These are phyloP conservation scores for Dromius quadrimaculatus DNA, from an alignment of 2,888 invertebrate species.

Conservation along the genomic window DNA sequence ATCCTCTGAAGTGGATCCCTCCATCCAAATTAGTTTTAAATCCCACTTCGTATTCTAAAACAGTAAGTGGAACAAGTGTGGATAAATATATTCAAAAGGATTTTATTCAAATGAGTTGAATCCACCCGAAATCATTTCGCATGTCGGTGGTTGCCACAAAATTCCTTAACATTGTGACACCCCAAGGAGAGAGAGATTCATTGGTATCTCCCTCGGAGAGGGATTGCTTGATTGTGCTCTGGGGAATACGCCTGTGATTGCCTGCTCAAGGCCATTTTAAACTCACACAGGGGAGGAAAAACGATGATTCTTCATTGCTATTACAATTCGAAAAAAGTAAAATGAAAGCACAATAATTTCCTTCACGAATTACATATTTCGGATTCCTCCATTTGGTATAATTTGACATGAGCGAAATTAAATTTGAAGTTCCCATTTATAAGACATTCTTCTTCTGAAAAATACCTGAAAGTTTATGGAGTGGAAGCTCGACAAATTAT, in stretches of 20 bases:
- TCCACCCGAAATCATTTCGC: conserved; percentile 3
- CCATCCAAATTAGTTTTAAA: neutral
- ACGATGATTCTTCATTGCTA: neutral
- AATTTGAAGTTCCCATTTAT: too few species aligned
- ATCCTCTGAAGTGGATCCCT: too few species aligned
- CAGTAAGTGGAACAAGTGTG: neutral
- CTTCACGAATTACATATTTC: too few species aligned
- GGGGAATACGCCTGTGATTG: conserved; percentile 25
- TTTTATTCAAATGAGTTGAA: conserved; percentile 6
- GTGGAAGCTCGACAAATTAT: too few species aligned
- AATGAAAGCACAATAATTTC: too few species aligned
- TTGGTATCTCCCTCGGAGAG: neutral
- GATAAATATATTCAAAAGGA: conserved; percentile 16
- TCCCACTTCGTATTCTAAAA: neutral
- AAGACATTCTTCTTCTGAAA: too few species aligned
- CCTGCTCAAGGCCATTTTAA: conserved; percentile 20
- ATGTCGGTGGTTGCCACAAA: conserved; percentile 5
- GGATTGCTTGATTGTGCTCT: conserved; percentile 15
- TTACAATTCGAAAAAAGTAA: too few species aligned
- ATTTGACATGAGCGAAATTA: too few species aligned
- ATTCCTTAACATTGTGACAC: conserved; percentile 10
- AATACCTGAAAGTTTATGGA: too few species aligned
- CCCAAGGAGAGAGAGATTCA: neutral
- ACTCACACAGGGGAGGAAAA: neutral
- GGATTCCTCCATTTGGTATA: too few species aligned